Evolutionary conservation across 2,888 invertebrate genomes (phyloP).

Genomic region (Eucera pruinosa): DNA sequence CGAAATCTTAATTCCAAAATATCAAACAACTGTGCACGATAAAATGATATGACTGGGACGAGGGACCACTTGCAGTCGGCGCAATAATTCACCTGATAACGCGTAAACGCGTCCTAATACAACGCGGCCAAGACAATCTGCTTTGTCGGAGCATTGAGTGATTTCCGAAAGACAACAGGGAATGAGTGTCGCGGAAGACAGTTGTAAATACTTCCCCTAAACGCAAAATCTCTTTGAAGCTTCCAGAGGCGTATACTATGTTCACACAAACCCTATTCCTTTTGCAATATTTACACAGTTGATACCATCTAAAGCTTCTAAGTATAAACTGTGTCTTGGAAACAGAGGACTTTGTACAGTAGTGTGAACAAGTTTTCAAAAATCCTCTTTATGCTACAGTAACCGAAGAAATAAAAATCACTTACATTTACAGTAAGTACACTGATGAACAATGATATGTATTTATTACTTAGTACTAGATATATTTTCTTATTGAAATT

Average conservation of each 20-base stretch:
- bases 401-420: no score
- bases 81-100: slow-evolving; percentile 56
- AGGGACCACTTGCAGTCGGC: slow-evolving; percentile 41
- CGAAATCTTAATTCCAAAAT: slow-evolving; percentile 44
- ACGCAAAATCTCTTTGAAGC: neutral
- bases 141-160: neutral
- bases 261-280: neutral
- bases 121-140: slow-evolving; percentile 5
- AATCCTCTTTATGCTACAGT: no score
- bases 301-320: neutral
- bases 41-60: slow-evolving; percentile 30
- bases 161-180: slow-evolving; percentile 14
- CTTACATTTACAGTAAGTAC: no score
- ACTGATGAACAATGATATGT: no score
- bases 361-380: no score
- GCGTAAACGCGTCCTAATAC: slow-evolving; percentile 23
- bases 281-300: slow-evolving; percentile 21
- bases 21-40: slow-evolving; percentile 34
- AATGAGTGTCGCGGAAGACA: neutral
- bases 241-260: neutral
- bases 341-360: neutral
- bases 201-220: neutral
- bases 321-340: neutral
- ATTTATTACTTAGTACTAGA: no score
- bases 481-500: no score